Evolutionary conservation across 2,113 vertebrate species (phyloP), one percentile per base, ranked within the genome.

Genomic region (Vidua chalybeata): DNA sequence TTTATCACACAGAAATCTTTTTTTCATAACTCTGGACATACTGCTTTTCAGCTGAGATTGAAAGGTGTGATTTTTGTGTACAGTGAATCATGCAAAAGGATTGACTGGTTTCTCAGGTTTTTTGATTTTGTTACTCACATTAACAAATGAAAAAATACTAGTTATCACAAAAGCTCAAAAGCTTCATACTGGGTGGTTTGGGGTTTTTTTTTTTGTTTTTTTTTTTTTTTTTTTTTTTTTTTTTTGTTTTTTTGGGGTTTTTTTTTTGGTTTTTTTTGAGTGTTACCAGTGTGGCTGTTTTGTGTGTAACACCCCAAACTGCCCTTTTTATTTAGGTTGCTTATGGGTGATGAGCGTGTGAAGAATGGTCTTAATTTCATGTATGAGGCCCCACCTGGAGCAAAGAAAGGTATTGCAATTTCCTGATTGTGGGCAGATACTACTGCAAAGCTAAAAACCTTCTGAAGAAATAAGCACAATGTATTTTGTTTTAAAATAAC

Each of bases 331-430:
- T 97, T 45, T 94, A 99, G 99, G 89, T 93, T 99, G 95, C 98
- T 99, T 95, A 99, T 99, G 98, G 99, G 99, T 67, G 99, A 99
- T 98, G 99, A 99, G 85, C 98, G 99, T 92, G 99, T 99, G 85
- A 99, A 99, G 97, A 99, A 99, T 97, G 99, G 99, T 72, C 98
- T 99, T 77, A 99, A 99, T 97, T 99, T 99, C 93, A 99, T 99
- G 99, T 99, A 99, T 58, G 99, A 99, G 91, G 99, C 99, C 91
- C 99, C 99, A 96, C 99, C 99, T 63, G 99, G 99, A 97, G 99
- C 98, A 95, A 99, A 99, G 83, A 99, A 99, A 98, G 99, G 99
- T 99, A 98, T 35, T 88, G 52, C 2, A 56, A 7, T 43, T 92
- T 96, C 46, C 48, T 84, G 37, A 18, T 39, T 4, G 3, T 84